These are phyloP conservation scores for Sylvietta virens DNA, from an alignment of 2,113 vertebrate species.

Conservation along the genomic window DNA sequence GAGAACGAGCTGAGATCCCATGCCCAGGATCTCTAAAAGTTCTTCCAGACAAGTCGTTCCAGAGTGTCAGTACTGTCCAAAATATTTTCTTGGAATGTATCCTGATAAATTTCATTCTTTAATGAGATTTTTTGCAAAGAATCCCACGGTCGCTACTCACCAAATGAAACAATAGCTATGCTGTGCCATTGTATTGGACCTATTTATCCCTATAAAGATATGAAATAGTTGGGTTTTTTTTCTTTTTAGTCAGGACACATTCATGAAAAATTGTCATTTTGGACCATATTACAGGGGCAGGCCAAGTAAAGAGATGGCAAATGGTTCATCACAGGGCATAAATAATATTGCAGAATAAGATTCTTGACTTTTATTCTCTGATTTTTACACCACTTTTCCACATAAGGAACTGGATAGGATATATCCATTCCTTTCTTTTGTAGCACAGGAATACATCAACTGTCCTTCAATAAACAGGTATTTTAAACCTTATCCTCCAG, in stretches of 20 bases:
- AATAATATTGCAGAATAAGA: not conserved
- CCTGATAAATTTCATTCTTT: not conserved
- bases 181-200: not conserved
- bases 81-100: not conserved
- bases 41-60: not conserved
- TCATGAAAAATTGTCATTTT: not conserved
- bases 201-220: not conserved
- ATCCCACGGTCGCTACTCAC: not conserved
- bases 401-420: not conserved
- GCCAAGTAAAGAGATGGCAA: not conserved
- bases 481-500: not conserved
- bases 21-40: not conserved
- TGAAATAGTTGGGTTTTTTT: not conserved
- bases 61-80: not conserved
- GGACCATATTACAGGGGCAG: not conserved
- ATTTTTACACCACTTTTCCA: not conserved
- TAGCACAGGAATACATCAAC: not conserved
- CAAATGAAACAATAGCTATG: not conserved
- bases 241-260: not conserved
- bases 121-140: not conserved
- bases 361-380: not conserved
- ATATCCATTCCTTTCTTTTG: not conserved
- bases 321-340: not conserved
- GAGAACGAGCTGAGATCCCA: not conserved
- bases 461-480: not conserved